Evolutionary conservation across 2,888 invertebrate species (phyloP).

Genomic region (Trichogramma dendrolimi): DNA sequence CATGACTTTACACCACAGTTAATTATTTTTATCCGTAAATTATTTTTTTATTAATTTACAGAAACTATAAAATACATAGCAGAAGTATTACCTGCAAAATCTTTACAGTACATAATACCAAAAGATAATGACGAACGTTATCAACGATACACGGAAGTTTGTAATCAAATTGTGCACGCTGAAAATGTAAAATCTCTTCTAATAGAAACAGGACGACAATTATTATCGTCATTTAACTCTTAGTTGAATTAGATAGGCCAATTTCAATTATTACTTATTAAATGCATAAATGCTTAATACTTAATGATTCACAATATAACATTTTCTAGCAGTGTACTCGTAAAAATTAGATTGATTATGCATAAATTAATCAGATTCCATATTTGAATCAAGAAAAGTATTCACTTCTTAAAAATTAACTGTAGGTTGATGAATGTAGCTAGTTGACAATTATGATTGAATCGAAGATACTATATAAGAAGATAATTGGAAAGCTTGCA

Average conservation of each 20-base stretch:
- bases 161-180: conserved; percentile 49
- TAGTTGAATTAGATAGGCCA: conserved; percentile 22
- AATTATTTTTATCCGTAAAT: neutral
- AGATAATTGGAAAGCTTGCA: too few relatives aligned
- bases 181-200: conserved; percentile 51
- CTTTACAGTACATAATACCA: conserved; percentile 47
- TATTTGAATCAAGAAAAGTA: too few relatives aligned
- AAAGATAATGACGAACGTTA: conserved; percentile 45
- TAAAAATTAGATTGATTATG: too few relatives aligned
- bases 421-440: too few relatives aligned
- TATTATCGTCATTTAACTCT: conserved; percentile 45
- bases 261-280: neutral
- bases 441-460: too few relatives aligned
- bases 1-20: neutral
- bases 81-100: conserved; percentile 45
- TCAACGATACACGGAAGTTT: conserved; percentile 48
- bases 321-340: too few relatives aligned
- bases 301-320: too few relatives aligned
- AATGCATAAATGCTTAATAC: too few relatives aligned
- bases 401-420: too few relatives aligned
- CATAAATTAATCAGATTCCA: too few relatives aligned
- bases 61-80: conserved; percentile 48
- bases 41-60: conserved; percentile 33
- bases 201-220: conserved; percentile 50
- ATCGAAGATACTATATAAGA: too few relatives aligned